Conservation (phyloP, 2,888 invertebrate species). For the Thymelicus sylvestris region DNA sequence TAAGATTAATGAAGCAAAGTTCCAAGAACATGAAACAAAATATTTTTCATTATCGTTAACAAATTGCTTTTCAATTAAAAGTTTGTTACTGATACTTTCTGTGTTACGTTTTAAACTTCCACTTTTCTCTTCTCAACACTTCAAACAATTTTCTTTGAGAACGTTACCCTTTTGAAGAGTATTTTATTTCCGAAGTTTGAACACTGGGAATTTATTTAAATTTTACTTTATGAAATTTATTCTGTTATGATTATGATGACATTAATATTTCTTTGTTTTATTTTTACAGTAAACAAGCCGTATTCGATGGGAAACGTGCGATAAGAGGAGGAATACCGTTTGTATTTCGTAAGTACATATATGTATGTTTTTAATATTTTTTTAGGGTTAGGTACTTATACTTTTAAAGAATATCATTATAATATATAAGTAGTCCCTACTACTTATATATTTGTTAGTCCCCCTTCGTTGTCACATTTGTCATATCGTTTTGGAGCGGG, state of each 20-base stretch:
- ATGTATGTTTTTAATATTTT: conserved; percentile 40
- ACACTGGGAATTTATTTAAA: conserved; percentile 7
- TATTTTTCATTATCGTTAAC: conserved; percentile 2
- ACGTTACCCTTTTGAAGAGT: conserved; percentile 31
- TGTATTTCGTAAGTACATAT: conserved; percentile 99
- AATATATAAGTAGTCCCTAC: too few relatives aligned
- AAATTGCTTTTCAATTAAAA: conserved; percentile 25
- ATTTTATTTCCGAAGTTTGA: conserved; percentile 5
- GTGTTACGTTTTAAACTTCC: conserved; percentile 15
- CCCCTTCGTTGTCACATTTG: too few relatives aligned
- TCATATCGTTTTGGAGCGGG: too few relatives aligned
- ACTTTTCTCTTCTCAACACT: conserved; percentile 19
- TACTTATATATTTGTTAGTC: too few relatives aligned
- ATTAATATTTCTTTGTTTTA: conserved; percentile 41
- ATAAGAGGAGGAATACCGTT: conserved; percentile 98
- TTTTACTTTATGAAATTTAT: conserved; percentile 33
- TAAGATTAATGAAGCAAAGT: conserved; percentile 6
- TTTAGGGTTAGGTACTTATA: too few relatives aligned
- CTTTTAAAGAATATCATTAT: too few relatives aligned
- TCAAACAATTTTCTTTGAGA: conserved; percentile 47
- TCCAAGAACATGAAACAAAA: neutral
- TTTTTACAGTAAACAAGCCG: conserved; percentile 93
- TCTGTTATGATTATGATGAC: conserved; percentile 5
- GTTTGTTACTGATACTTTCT: conserved; percentile 34
- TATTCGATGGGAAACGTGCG: conserved; percentile 98